These are phyloP conservation scores for Gisinianus flammeolus DNA, from an alignment of 2,888 invertebrate genomes.

Conservation along the genomic window DNA sequence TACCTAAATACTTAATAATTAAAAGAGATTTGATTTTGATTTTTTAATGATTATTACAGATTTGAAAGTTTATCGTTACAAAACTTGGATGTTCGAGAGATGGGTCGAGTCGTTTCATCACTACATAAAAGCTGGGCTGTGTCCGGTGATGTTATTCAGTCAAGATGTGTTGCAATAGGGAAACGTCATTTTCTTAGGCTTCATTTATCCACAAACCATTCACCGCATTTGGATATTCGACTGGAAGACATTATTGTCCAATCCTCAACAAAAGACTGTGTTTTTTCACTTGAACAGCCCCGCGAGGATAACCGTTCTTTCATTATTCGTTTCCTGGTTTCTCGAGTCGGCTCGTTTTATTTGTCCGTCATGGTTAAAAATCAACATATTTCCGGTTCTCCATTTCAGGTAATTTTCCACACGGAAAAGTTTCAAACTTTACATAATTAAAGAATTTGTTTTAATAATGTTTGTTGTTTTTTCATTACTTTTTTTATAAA, in stretches of 20 bases:
- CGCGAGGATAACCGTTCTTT: slow-evolving; percentile 54
- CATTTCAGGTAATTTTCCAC: slow-evolving; percentile 51
- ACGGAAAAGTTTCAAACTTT: not conserved
- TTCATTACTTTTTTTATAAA: no score
- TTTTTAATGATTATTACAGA: slow-evolving; percentile 37
- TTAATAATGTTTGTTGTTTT: not conserved
- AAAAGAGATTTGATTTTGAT: not conserved
- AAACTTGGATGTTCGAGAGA: slow-evolving; percentile 49
- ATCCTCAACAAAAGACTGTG: slow-evolving; percentile 57
- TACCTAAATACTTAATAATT: no score
- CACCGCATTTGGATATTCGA: slow-evolving; percentile 50
- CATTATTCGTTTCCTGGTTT: slow-evolving; percentile 57
- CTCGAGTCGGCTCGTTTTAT: slow-evolving; percentile 55
- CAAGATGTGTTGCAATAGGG: slow-evolving; percentile 57
- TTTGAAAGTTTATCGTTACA: slow-evolving; percentile 55
- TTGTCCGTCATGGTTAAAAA: slow-evolving; percentile 55
- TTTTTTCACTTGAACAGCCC: slow-evolving; percentile 57
- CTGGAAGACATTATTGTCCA: slow-evolving; percentile 55
- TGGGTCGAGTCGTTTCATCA: slow-evolving; percentile 56
- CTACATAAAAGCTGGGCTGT: slow-evolving; percentile 58
- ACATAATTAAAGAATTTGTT: not conserved
- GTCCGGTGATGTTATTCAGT: slow-evolving; percentile 57
- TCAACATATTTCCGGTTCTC: slow-evolving; percentile 57
- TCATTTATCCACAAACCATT: slow-evolving; percentile 53
- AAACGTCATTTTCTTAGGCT: slow-evolving; percentile 56